Base-by-base conservation (phyloP, 2,797 vertebrate genomes). In the Sardinella longiceps region DNA sequence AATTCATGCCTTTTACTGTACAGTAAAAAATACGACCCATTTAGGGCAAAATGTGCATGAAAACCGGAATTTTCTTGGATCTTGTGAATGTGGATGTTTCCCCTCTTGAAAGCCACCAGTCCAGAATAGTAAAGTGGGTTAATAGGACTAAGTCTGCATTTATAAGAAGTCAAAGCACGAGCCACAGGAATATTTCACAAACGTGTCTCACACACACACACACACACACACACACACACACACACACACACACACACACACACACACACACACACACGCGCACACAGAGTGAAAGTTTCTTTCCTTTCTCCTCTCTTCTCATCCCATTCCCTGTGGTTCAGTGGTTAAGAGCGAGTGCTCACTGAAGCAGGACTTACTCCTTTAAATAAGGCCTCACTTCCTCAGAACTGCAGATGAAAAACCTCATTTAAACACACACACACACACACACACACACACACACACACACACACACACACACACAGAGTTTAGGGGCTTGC, bases 321-420 rank as follows among this genome's bases (percentile, higher is more conserved):
- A 1, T 33, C 63, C 3, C 10, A 11, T 11, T 33, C 63, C 28
- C 28, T 3, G 11, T 70, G 63, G 63, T 30, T 70, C 4, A 15
- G 63, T 70, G 30, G 28, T 33, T 33, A 70, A 70, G 12, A 70
- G 63, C 25, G 12, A 6, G 28, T 70, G 63, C 63, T 70, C 63
- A 70, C 28, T 33, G 28, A 70, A 33, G 63, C 63, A 70, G 63
- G 63, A 15, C 63, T 37, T 14, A 15, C 30, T 70, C 63, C 5
- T 70, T 70, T 70, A 70, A 33, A 33, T 70, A 70, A 33, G 63
- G 63, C 63, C 63, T 15, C 37, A 39, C 70, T 77, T 77, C 6
- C 70, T 37, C 10, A 33, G 66, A 77, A 39, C 70, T 6, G 6
- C 70, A 39, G 37, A 77, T 43, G 70, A 77, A 77, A 43, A 77